These are phyloP conservation scores for Prenolepis imparis DNA, from an alignment of 2,888 invertebrate species.

Conservation along the genomic window DNA sequence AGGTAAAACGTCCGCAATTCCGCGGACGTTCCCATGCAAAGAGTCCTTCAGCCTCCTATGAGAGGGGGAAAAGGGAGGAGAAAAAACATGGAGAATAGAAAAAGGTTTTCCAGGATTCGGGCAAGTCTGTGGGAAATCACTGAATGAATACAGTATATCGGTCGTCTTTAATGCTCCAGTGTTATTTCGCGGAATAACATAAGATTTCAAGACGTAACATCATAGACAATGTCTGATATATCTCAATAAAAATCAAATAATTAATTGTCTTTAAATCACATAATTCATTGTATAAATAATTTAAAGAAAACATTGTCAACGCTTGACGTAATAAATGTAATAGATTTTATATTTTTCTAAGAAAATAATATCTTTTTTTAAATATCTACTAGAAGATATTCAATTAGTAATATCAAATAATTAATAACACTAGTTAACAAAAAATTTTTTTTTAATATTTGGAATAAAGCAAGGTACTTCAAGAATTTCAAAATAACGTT, in stretches of 20 bases:
- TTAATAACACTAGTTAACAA: too few species aligned
- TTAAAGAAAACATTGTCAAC: neutral
- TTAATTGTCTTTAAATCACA: neutral
- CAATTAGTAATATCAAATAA: too few species aligned
- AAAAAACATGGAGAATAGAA: slow-evolving; percentile 81
- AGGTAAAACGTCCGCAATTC: slow-evolving; percentile 60
- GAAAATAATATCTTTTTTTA: neutral
- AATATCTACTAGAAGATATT: neutral
- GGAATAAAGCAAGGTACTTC: too few species aligned
- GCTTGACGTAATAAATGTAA: neutral
- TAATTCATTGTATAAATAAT: neutral
- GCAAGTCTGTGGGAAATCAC: slow-evolving; percentile 83
- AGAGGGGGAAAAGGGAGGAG: slow-evolving; percentile 63
- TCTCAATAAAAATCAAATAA: slow-evolving; percentile 1
- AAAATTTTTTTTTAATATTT: too few species aligned
- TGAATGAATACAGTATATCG: slow-evolving; percentile 75
- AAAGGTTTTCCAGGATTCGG: slow-evolving; percentile 83
- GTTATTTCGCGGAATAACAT: slow-evolving; percentile 78
- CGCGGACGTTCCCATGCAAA: slow-evolving; percentile 75
- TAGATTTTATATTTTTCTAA: neutral
- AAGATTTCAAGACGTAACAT: slow-evolving; percentile 67
- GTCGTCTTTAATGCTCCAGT: slow-evolving; percentile 79
- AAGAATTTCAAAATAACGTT: too few species aligned
- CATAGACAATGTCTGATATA: slow-evolving; percentile 1
- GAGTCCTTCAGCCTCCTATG: slow-evolving; percentile 40